Conservation (phyloP, 1,140 invertebrate genomes). For the Cydia amplana region DNA sequence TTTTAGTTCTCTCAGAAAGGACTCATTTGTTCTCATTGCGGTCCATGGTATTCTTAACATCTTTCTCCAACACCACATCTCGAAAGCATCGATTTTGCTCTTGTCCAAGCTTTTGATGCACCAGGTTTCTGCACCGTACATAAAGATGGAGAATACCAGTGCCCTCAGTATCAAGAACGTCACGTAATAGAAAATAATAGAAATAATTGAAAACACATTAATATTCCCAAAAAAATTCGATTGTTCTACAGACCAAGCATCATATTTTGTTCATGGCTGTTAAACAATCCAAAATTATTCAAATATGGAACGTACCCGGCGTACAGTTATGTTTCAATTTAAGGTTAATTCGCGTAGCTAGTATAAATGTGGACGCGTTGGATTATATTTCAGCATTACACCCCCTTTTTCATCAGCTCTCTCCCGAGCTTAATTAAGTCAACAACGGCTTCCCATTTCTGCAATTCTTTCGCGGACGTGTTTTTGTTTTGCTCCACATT, state of each 20-base stretch:
- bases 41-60: too few species aligned
- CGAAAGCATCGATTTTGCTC: too few species aligned
- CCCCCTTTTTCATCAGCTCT: slow-evolving; percentile 42
- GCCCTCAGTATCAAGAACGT: too few species aligned
- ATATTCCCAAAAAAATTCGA: too few species aligned
- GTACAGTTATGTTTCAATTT: slow-evolving; percentile 38
- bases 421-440: slow-evolving; percentile 44
- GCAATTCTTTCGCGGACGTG: slow-evolving; percentile 24
- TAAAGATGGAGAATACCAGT: too few species aligned
- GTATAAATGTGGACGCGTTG: slow-evolving; percentile 35
- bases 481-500: slow-evolving; percentile 28
- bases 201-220: too few species aligned
- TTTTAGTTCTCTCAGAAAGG: too few species aligned
- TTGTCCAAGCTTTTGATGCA: too few species aligned
- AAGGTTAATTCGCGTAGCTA: slow-evolving; percentile 37
- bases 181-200: too few species aligned
- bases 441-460: slow-evolving; percentile 37
- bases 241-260: background rate
- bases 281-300: background rate
- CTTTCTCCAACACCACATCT: too few species aligned
- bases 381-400: slow-evolving; percentile 37
- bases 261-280: background rate
- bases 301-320: background rate
- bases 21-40: too few species aligned
- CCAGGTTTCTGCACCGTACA: too few species aligned